A percentile compares a stretch with the other conserved stretches of the same genome.
Evolutionary conservation across 2,113 vertebrate genomes (phyloP).

Genomic region (Panthera leo): DNA sequence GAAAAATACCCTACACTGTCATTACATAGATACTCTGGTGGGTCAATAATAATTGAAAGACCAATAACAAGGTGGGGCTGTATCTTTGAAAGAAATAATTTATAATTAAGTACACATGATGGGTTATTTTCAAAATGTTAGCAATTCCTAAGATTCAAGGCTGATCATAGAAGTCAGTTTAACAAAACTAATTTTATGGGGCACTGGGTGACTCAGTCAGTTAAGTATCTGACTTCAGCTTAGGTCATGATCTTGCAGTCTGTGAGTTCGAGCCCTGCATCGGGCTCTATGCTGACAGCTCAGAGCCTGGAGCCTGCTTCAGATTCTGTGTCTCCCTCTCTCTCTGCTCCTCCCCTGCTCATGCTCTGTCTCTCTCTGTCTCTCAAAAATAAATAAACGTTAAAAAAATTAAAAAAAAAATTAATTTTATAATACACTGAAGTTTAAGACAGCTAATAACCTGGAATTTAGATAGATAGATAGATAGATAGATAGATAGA

Average conservation of each 20-base stretch:
- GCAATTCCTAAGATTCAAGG: not conserved
- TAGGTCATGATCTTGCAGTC: too few species aligned
- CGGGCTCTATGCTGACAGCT: too few species aligned
- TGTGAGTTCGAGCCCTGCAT: too few species aligned
- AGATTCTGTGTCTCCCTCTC: too few species aligned
- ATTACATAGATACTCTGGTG: not conserved
- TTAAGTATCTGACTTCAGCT: too few species aligned
- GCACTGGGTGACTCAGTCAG: too few species aligned
- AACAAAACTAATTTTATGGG: not conserved
- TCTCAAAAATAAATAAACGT: too few species aligned
- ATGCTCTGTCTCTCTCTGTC: too few species aligned
- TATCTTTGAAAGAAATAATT: slow-evolving; percentile 35
- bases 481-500: too few species aligned
- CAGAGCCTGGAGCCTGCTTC: too few species aligned
- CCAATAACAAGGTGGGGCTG: not conserved
- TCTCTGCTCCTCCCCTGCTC: too few species aligned
- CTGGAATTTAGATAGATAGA: not conserved
- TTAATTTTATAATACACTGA: not conserved
- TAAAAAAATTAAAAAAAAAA: not conserved
- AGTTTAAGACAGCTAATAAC: not conserved
- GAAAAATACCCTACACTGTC: not conserved
- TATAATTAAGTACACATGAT: not conserved
- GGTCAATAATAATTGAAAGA: not conserved
- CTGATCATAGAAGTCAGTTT: not conserved
- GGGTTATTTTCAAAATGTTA: slow-evolving; percentile 10